These are phyloP conservation scores for Isoperla grammatica DNA, from an alignment of 2,888 invertebrate genomes.

Conservation along the genomic window DNA sequence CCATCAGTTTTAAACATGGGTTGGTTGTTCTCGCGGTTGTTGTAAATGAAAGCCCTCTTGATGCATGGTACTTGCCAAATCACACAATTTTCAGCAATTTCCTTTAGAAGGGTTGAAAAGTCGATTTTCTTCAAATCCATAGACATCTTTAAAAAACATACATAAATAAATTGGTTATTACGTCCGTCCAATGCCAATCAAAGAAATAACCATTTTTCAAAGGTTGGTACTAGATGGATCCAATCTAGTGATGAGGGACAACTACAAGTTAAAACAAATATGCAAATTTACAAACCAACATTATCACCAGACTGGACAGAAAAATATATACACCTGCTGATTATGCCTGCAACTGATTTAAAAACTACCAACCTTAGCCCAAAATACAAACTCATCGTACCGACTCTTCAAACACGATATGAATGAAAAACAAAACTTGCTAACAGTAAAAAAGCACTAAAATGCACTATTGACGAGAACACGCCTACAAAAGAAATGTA, in stretches of 20 bases:
- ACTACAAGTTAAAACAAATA: not conserved
- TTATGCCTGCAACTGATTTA: too few species aligned
- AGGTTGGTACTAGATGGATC: too few species aligned
- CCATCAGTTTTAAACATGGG: conserved; percentile 88
- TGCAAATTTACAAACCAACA: too few species aligned
- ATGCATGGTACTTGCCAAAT: conserved; percentile 77
- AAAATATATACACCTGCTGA: too few species aligned
- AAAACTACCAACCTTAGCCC: too few species aligned
- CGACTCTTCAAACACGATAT: too few species aligned
- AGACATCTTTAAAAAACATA: conserved; percentile 46
- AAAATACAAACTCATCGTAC: too few species aligned
- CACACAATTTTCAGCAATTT: conserved; percentile 63
- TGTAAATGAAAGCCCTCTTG: conserved; percentile 75
- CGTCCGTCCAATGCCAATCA: not conserved
- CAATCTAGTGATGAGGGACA: not conserved
- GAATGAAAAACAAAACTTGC: too few species aligned
- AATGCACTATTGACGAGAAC: too few species aligned
- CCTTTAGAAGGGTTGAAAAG: conserved; percentile 65
- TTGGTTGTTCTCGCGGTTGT: conserved; percentile 51
- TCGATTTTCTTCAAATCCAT: conserved; percentile 63
- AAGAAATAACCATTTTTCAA: too few species aligned
- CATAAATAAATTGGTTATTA: not conserved
- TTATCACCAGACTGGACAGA: too few species aligned
- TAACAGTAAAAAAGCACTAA: not conserved
- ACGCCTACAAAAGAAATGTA: too few species aligned